A percentile compares a stretch with the other conserved stretches of the same genome.
Evolutionary conservation across 1,140 invertebrate species (phyloP).

Genomic region (Semibalanus balanoides): DNA sequence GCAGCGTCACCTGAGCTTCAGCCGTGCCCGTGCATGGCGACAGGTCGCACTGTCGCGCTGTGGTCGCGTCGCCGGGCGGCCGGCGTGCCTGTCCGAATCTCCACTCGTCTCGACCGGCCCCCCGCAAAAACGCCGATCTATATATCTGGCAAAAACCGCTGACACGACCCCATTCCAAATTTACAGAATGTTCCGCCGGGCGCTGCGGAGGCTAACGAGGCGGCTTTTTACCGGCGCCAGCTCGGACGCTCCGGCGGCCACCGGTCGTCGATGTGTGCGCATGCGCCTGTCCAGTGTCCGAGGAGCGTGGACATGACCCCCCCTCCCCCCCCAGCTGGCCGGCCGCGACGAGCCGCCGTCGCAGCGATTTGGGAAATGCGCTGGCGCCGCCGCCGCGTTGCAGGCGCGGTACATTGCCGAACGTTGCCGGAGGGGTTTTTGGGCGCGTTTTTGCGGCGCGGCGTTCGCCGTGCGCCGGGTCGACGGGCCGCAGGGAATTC

Average conservation of each 20-base stretch:
- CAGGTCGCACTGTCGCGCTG: too few relatives aligned
- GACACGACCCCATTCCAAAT: constrained; percentile 1
- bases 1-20: too few relatives aligned
- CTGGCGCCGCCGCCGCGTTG: too few relatives aligned
- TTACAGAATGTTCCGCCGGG: not conserved
- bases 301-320: not conserved
- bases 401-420: not conserved
- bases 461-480: too few relatives aligned
- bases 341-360: too few relatives aligned
- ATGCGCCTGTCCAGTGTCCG: too few relatives aligned
- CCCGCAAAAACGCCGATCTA: not conserved
- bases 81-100: not conserved
- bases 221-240: not conserved
- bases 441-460: not conserved
- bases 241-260: too few relatives aligned
- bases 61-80: too few relatives aligned
- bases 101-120: not conserved
- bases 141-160: not conserved
- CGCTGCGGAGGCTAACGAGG: not conserved
- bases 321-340: too few relatives aligned
- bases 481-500: not conserved
- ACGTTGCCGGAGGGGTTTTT: not conserved
- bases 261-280: not conserved
- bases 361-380: not conserved
- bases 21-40: too few relatives aligned